Percentiles rank a stretch among this genome's conserved stretches.
phyloP scores from a whole-genome alignment of 2,113 vertebrate species.

The Campylomormyrus tamandua region DNA sequence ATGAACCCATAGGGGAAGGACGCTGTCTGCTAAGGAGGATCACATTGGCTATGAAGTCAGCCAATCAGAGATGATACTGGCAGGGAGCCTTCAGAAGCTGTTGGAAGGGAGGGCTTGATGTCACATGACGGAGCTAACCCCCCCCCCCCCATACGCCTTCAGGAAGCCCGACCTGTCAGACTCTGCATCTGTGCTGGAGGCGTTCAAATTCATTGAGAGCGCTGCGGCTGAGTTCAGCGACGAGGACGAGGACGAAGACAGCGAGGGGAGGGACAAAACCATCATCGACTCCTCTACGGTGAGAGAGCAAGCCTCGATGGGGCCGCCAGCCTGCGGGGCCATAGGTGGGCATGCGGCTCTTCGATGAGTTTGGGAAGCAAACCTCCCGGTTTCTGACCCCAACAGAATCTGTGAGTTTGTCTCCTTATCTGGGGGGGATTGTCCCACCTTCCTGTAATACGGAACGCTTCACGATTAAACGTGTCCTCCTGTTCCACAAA shows the following conservation, averaged over 20 bases:
- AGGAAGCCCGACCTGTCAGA: conserved; percentile 86
- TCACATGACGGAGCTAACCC: neutral
- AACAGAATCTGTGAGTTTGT: neutral
- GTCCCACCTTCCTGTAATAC: neutral
- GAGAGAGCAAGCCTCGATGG: conserved; percentile 38
- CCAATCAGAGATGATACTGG: neutral
- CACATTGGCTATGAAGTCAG: neutral
- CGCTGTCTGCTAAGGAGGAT: neutral
- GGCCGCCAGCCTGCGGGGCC: neutral
- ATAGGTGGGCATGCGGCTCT: neutral
- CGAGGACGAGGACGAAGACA: conserved; percentile 88
- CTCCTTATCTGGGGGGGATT: neutral
- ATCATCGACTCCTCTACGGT: conserved; percentile 83
- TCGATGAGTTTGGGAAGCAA: neutral
- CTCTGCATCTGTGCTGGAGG: conserved; percentile 79
- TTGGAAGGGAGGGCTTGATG: neutral
- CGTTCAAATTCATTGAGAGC: conserved; percentile 88
- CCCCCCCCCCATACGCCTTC: neutral
- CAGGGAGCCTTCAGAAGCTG: neutral
- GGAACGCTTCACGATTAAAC: neutral
- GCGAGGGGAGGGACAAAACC: conserved; percentile 80
- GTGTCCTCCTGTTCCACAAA: neutral
- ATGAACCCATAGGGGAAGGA: neutral
- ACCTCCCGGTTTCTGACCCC: neutral
- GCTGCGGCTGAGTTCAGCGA: conserved; percentile 87